These are phyloP conservation scores for Emydoidea blandingii DNA, from an alignment of 2,797 vertebrate species.

Conservation along the genomic window DNA sequence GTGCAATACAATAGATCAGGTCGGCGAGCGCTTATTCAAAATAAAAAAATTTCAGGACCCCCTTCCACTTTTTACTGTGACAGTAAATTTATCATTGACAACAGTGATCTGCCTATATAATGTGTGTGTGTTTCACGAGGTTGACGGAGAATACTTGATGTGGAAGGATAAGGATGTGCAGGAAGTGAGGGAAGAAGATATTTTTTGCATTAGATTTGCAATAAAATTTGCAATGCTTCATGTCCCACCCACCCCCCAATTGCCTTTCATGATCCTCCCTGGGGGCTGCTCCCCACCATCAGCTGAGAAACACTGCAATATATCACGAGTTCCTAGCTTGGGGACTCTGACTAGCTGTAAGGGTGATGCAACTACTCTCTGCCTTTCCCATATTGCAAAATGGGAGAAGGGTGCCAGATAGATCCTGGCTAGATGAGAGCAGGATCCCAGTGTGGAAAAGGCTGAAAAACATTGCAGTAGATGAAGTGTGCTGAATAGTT, in stretches of 20 bases:
- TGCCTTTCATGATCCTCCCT: neutral
- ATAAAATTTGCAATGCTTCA: neutral
- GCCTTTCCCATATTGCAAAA: neutral
- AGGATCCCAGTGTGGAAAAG: neutral
- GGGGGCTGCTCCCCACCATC: neutral
- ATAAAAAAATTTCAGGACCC: neutral
- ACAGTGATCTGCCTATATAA: neutral
- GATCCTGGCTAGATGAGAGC: neutral
- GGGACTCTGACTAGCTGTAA: neutral
- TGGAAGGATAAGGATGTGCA: neutral
- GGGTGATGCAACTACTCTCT: neutral
- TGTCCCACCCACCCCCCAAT: neutral
- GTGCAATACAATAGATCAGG: neutral
- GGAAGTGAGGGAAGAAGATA: neutral
- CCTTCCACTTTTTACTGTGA: neutral
- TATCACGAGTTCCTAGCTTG: neutral
- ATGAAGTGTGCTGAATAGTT: neutral
- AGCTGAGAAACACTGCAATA: neutral
- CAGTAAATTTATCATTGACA: neutral
- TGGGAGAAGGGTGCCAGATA: neutral
- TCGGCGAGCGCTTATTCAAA: neutral
- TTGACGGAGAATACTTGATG: neutral
- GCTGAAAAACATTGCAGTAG: neutral
- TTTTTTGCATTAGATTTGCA: neutral
- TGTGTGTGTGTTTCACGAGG: neutral